phyloP scores from a whole-genome alignment of 2,797 vertebrate genomes.

The Alectoris magna region DNA sequence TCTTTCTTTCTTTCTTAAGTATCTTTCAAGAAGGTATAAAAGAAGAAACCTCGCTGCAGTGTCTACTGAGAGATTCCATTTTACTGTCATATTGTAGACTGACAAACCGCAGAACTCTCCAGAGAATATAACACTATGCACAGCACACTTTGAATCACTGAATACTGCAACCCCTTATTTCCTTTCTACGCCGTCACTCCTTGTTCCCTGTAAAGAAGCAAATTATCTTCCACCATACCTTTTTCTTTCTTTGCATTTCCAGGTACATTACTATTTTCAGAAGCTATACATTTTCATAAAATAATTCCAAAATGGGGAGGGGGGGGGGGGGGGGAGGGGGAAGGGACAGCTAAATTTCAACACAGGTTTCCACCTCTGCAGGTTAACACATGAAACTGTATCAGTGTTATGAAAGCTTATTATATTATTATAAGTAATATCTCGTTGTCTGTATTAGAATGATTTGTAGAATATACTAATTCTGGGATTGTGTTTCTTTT shows the following conservation, averaged over 20 bases:
- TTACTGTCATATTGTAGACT: background rate
- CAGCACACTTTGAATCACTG: background rate
- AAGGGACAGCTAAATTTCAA: background rate
- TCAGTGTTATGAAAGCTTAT: no score
- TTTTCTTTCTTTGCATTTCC: background rate
- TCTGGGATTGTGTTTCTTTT: background rate
- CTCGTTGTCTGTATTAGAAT: background rate
- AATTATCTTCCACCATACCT: background rate
- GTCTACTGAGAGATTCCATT: background rate
- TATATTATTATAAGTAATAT: no score
- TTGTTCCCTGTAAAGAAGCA: background rate
- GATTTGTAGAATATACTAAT: background rate
- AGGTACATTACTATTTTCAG: background rate
- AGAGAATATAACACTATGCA: background rate
- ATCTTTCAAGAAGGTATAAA: background rate
- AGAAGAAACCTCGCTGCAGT: accelerated
- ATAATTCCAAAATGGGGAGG: background rate
- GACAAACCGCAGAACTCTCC: background rate
- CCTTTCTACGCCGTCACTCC: background rate
- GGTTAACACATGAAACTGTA: background rate
- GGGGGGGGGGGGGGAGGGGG: no score
- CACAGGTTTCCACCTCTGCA: background rate
- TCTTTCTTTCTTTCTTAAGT: background rate
- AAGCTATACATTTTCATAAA: background rate
- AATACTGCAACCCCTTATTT: background rate